A percentile compares a stretch with the other conserved stretches of the same genome.
Evolutionary conservation across 2,888 invertebrate genomes (phyloP).

Genomic region (Apodemia duryi): DNA sequence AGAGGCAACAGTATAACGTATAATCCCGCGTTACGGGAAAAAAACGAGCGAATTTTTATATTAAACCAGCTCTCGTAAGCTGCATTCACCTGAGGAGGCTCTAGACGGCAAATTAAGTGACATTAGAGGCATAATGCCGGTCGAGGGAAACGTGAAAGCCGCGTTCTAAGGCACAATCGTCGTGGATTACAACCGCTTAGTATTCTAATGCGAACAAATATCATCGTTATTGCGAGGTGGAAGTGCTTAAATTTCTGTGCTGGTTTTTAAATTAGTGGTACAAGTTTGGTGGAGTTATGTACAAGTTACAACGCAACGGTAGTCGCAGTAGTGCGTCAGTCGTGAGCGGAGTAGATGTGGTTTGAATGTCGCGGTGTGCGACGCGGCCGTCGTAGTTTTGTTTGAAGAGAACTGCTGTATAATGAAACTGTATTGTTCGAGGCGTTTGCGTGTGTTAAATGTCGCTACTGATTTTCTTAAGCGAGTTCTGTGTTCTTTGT

Average conservation of each 20-base stretch:
- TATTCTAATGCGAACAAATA: constrained; percentile 29
- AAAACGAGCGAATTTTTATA: constrained; percentile 70
- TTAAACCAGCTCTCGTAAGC: constrained; percentile 67
- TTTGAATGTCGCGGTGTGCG: constrained; percentile 17
- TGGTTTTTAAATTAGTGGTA: constrained; percentile 21
- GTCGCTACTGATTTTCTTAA: constrained; percentile 17
- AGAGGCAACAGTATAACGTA: constrained; percentile 72
- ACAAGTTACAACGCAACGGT: constrained; percentile 46
- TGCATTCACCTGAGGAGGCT: constrained; percentile 73
- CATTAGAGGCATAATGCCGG: constrained; percentile 73
- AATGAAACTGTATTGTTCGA: constrained; percentile 19
- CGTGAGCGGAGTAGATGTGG: constrained; percentile 26
- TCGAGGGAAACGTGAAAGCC: constrained; percentile 65
- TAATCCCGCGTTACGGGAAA: constrained; percentile 54
- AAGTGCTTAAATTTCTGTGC: constrained; percentile 29
- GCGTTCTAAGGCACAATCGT: constrained; percentile 55
- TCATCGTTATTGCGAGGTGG: constrained; percentile 26
- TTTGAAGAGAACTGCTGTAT: constrained; percentile 13
- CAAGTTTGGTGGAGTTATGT: constrained; percentile 26
- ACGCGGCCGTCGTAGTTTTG: constrained; percentile 14
- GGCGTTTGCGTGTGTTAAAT: constrained; percentile 18
- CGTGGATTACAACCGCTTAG: constrained; percentile 31
- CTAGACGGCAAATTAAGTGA: constrained; percentile 78
- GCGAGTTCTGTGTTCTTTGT: constrained; percentile 10
- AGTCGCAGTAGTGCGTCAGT: constrained; percentile 33